phyloP scores from a whole-genome alignment of 2,888 invertebrate genomes.

The Scotopteryx bipunctaria region DNA sequence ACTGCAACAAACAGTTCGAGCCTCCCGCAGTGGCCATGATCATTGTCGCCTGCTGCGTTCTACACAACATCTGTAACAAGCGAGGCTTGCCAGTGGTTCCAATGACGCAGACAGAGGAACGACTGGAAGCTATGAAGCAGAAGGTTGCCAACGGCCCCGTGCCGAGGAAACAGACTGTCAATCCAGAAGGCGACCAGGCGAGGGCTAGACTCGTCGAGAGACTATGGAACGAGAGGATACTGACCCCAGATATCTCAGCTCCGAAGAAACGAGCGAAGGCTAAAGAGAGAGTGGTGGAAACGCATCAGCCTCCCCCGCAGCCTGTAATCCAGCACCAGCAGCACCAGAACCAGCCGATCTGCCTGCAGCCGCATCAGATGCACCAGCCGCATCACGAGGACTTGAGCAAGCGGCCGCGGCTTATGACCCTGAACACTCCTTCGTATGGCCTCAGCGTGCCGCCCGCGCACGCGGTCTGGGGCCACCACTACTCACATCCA shows the following conservation, averaged over 20 bases:
- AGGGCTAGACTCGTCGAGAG: conserved; percentile 57
- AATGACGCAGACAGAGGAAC: conserved; percentile 69
- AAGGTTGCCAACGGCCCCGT: conserved; percentile 71
- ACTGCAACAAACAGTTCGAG: conserved; percentile 73
- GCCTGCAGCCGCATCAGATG: conserved; percentile 31
- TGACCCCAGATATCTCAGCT: conserved; percentile 52
- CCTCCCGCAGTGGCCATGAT: conserved; percentile 64
- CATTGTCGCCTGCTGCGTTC: conserved; percentile 66
- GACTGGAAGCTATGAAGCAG: conserved; percentile 73
- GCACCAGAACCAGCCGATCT: conserved; percentile 28
- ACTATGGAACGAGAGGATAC: conserved; percentile 65
- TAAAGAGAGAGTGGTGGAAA: conserved; percentile 59
- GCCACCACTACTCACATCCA: conserved; percentile 67
- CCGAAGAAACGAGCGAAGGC: conserved; percentile 63
- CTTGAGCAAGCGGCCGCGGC: conserved; percentile 60
- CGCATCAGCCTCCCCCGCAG: conserved; percentile 37
- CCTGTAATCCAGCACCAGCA: conserved; percentile 23
- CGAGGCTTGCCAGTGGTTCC: conserved; percentile 54
- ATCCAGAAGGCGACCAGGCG: conserved; percentile 53
- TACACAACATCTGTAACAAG: conserved; percentile 67
- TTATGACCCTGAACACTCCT: conserved; percentile 59
- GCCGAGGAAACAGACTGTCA: conserved; percentile 61
- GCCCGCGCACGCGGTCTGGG: conserved; percentile 67
- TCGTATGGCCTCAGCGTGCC: conserved; percentile 61
- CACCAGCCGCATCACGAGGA: conserved; percentile 56